A percentile compares a stretch with the other conserved stretches of the same genome.
Conservation (phyloP, 2,113 vertebrate species). For the Pimephales promelas region DNA sequence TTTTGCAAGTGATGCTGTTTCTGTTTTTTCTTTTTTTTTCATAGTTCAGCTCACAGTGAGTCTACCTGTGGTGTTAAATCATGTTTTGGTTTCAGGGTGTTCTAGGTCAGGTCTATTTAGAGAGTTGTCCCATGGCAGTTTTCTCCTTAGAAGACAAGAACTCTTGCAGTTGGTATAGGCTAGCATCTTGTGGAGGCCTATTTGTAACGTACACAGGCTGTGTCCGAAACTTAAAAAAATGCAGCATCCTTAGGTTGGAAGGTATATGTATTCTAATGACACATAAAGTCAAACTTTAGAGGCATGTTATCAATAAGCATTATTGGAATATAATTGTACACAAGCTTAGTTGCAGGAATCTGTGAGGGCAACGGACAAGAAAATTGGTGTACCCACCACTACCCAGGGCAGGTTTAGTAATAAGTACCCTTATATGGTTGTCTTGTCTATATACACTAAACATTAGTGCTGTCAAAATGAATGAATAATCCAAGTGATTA, state of each 20-base stretch:
- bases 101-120: constrained; percentile 53
- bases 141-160: constrained; percentile 26
- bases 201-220: not conserved
- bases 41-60: not conserved
- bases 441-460: too few relatives aligned
- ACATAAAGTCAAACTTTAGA: too few relatives aligned
- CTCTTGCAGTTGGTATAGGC: not conserved
- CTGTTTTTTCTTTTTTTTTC: constrained; percentile 15
- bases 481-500: too few relatives aligned
- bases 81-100: constrained; percentile 38
- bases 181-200: constrained; percentile 17
- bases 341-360: too few relatives aligned
- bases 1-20: constrained; percentile 26
- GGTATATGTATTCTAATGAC: too few relatives aligned
- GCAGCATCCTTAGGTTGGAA: not conserved
- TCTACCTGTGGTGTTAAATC: constrained; percentile 17
- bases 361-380: too few relatives aligned
- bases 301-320: too few relatives aligned
- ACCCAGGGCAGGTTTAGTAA: too few relatives aligned
- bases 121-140: constrained; percentile 30
- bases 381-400: too few relatives aligned
- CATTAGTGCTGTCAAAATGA: too few relatives aligned
- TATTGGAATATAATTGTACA: too few relatives aligned
- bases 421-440: too few relatives aligned
- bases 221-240: not conserved